Evolutionary conservation across 2,888 invertebrate species (phyloP), one percentile per base, ranked within the genome.

Genomic region (Epirrhoe alternata): DNA sequence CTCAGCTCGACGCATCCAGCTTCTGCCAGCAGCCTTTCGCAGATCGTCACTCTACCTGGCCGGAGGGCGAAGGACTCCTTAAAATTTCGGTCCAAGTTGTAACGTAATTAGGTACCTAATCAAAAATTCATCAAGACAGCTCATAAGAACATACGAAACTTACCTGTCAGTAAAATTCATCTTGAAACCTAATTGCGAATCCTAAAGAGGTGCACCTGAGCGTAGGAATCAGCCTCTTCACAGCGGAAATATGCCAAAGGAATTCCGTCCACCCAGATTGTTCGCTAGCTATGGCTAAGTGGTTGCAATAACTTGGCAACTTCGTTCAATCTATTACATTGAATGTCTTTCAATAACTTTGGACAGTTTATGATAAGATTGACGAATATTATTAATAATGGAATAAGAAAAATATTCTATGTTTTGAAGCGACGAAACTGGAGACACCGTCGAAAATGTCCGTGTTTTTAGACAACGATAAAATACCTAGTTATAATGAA

Each of bases 241-340:
- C 31, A 16, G 5, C 53, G 53, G 35, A 35, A 35, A 33, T 35
- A 16, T 35, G 35, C 35, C 53, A 8, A 35, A 35, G 35, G 35
- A 53, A 53, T 35, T 53, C 53, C 49, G 17, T 35, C 10, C 53
- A 14, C 6, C 42, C 33, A 57, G 47, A 31, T 57, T 51, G 30
- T 24, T 33, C 49, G 47, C 45, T 42, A 16, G 1, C 16, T 47
- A 50, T 17, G 45, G 31, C 31, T 47, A 47, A 57, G 56, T 47
- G 54, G 14, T 33, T 31, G 30, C 57, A 57, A 57, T 57, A 57
- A 57, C 47, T 47, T 14, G 0, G 47, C 57, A 57, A 47, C 33
- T 57, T 57, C 33, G 24, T 49, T 57, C 24, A 14, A 10, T 30
- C 30, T 14, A 47, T 45, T 55, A 42, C 6, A 55, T 45, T 31